Base-by-base conservation (phyloP, 1,140 invertebrate genomes). In the Branchinecta lindahli region DNA sequence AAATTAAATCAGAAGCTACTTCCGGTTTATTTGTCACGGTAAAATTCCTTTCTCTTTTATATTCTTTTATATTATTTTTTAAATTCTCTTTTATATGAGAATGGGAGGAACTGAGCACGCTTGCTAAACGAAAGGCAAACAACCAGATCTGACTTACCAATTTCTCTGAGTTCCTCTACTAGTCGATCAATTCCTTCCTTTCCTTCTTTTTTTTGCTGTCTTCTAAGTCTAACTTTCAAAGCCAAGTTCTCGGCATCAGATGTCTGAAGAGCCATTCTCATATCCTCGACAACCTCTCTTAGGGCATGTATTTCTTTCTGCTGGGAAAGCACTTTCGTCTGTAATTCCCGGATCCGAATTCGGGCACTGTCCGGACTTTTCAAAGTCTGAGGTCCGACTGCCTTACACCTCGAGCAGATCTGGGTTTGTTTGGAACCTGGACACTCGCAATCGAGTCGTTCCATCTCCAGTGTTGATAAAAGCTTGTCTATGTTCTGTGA, bases 401-500 rank as follows among this genome's bases (percentile, higher is more conserved):
- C 18, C 18, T 61, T 61, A 61, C 52, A 61, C 52, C 52, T 61
- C 12, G 52, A 20, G 18, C 52, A 61, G 18, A 61, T 20, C 52
- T 61, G 52, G 18, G 52, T 61, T 20, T 12, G 18, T 61, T 61
- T 20, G 4, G 52, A 61, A 15, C 18, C 52, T 61, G 52, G 12
- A 61, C 52, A 61, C 12, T 15, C 18, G 18, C 52, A 61, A 12
- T 61, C 52, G 12, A 20, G 12, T 61, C 18, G 12, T 20, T 61
- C 52, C 52, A 61, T 12, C 18, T 61, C 52, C 52, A 61, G 18
- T 61, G 52, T 61, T 61, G 52, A 61, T 61, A 61, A 61, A 15
- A 61, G 52, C 18, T 61, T 61, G 52, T 61, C 52, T 61, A 61
- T 61, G 52, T 61, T 61, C 12, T 61, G 52, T 12, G 52, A 61